Base-by-base conservation (phyloP, 2,113 vertebrate species). In the Semicossyphus pulcher region DNA sequence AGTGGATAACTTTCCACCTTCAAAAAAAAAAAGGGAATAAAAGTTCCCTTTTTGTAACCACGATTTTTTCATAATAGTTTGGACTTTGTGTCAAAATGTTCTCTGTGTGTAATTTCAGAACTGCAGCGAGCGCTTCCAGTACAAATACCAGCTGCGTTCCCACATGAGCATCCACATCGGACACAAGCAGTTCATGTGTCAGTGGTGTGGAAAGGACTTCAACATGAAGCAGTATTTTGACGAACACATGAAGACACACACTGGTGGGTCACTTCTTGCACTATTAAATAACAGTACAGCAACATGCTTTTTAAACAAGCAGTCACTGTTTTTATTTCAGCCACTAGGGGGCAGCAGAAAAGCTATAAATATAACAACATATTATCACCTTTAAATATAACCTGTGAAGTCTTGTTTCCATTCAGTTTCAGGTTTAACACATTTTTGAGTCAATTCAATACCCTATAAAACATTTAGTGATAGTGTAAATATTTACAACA, bases 181-280 rank as follows among this genome's bases (percentile, higher is more conserved):
- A 69, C 97, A 98, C 93, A 98, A 98, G 26, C 96, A 98, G 94
- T 98, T 99, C 92, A 99, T 98, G 97, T 99, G 97, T 92, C 97
- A 99, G 93, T 99, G 97, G 96, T 99, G 97, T 3, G 97, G 97
- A 88, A 99, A 99, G 90, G 97, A 99, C 90, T 99, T 99, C 93
- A 99, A 97, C 94, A 99, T 99, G 97, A 99, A 99, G 74, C 97
- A 99, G 94, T 99, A 99, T 93, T 99, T 99, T 20, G 97, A 98
- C 2, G 97, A 98, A 71, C 97, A 98, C 94, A 97, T 98, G 97
- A 98, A 98, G 87, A 98, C 96, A 5, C 97, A 99, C 93, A 99
- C 97, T 93, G 97, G 97, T 99, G 92, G 95, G 95, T 96, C 94
- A 95, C 18, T 14, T 25, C 23, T 23, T 21, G 16, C 4, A 0